Evolutionary conservation across 2,888 invertebrate species (phyloP), one percentile per base, ranked within the genome.

Genomic region (Plebejus melissa): DNA sequence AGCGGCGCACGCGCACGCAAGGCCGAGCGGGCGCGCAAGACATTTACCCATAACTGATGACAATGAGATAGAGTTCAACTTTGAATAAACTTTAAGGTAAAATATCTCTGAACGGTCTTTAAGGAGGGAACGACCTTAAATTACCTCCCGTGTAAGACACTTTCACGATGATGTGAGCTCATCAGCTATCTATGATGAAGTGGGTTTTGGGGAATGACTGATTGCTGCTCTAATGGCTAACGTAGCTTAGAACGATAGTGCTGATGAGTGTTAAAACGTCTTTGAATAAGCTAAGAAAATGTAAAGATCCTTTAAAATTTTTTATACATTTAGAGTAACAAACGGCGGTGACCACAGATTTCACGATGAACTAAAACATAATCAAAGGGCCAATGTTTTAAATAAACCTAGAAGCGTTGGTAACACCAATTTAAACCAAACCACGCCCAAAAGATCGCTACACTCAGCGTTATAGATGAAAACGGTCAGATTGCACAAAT

Each of bases 41-140:
- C 80, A 80, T 46, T 54, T 54, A 54, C 16, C 16, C 54, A 4
- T 54, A 54, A 54, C 54, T 54, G 11, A 4, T 54, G 54, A 4
- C 1, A 4, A 54, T 16, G 0, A 54, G 4, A 54, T 54, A 16
- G 16, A 1, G 54, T 54, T 54, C 54, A 54, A 54, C 16, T 16
- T 16, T 1, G 16, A 54, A 54, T 54, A 16, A 16, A 11, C 16
- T 54, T 16, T 16, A 13, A 54, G 16, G 54, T 16, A 54, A 16
- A 16, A 16, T 54, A 54, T 54, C 16, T 54, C 54, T 1, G 54
- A 54, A 54, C 54, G 54, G 54, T 54, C 16, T 54, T 54, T 54
- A 54, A 54, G 86, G 86, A 86, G 90, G 90, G 90, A 91, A 90
- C 86, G 89, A 90, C 88, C 90, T 90, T 84, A 89, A 90, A 90